Base-by-base conservation (phyloP, 2,888 invertebrate species). In the Crepidodera aurea region DNA sequence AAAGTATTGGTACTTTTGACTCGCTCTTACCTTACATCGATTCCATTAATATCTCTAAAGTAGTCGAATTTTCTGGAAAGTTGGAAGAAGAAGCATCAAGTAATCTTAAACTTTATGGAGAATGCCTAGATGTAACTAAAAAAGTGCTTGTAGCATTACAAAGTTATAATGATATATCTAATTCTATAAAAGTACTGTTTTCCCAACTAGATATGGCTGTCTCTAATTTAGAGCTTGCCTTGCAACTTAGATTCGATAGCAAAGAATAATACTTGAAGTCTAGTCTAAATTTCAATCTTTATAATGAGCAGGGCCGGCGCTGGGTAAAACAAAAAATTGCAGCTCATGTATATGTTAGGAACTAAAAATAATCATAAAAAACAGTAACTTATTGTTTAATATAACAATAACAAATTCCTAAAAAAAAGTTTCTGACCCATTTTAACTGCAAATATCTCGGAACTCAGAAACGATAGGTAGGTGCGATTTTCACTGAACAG, bases 81-180 rank as follows among this genome's bases (percentile, higher is more conserved):
- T 71, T 85, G 7, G 78, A 81, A 59, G 73, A 77, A 42, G 67
- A 84, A 37, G 79, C 82, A 22, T 69, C 81, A 16, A 69, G 74
- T 2, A 83, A 83, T 73, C 67, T 83, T 1, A 74, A 78, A 27
- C 72, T 79, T 2, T 78, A 82, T 42, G 78, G 82, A 57, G 77
- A 83, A 59, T 76, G 79, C 7, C 77, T 79, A 64, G 69, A 67
- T 37, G 71, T 82, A 2, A 81, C 78, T 5, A 68, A 72, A n/a
- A 77, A 80, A 60, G 81, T 83, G 27, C 73, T 81, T 34, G 74
- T 79, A 40, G 72, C 83, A 32, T 74, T 84, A 60, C 78, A 82
- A 19, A 78, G 83, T 53, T 84, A 84, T 68, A 84, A 83, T 69
- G 79, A 82, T 68, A 81, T 85, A 37, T 80, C 83, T 44, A 77